phyloP scores from a whole-genome alignment of 2,888 invertebrate genomes.

The Trichogramma dendrolimi region DNA sequence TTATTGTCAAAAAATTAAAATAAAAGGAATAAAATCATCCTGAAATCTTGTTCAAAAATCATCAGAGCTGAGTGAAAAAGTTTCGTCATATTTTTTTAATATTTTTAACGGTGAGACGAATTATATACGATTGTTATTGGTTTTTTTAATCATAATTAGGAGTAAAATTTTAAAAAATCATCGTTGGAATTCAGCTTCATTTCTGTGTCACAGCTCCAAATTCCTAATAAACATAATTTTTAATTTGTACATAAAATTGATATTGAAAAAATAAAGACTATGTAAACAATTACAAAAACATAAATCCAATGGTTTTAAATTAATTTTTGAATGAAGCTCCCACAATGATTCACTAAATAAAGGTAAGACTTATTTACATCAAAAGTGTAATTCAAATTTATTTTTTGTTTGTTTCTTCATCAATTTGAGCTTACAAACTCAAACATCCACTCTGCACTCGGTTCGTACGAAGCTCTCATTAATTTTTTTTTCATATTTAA shows the following conservation, averaged over 20 bases:
- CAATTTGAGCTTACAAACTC: slow-evolving; percentile 34
- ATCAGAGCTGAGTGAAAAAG: no score
- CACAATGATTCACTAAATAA: slow-evolving; percentile 3
- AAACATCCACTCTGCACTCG: slow-evolving; percentile 37
- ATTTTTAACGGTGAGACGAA: no score
- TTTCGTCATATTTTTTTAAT: no score
- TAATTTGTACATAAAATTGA: slow-evolving; percentile 51
- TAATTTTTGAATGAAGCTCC: slow-evolving; percentile 8
- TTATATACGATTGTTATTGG: no score
- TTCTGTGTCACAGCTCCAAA: not conserved
- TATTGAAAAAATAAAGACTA: slow-evolving; percentile 47
- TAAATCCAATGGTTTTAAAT: slow-evolving; percentile 10
- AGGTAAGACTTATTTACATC: slow-evolving; percentile 22
- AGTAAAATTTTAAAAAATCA: no score
- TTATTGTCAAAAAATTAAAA: no score
- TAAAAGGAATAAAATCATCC: no score
- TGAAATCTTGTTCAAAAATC: no score
- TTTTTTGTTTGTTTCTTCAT: slow-evolving; percentile 16
- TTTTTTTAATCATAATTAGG: no score
- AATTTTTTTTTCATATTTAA: slow-evolving; percentile 1
- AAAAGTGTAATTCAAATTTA: slow-evolving; percentile 15
- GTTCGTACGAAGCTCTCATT: slow-evolving; percentile 36
- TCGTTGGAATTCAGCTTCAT: no score
- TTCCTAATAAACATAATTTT: slow-evolving; percentile 41
- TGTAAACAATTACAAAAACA: slow-evolving; percentile 40